These are phyloP conservation scores for Leucosticte australis DNA, from an alignment of 2,113 vertebrate species.

Conservation along the genomic window DNA sequence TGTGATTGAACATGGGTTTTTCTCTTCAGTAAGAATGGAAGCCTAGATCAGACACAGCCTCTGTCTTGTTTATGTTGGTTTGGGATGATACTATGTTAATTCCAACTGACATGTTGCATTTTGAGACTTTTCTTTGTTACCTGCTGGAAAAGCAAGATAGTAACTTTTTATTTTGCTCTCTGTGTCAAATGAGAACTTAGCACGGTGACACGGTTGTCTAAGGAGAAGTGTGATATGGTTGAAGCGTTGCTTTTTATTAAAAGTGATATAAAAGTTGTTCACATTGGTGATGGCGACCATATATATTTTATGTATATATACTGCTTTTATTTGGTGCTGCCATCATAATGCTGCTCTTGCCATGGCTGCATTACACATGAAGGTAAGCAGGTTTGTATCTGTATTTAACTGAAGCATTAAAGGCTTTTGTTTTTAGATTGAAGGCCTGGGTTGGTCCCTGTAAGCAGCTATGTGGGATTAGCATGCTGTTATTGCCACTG, in stretches of 20 bases:
- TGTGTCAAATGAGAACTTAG: not conserved
- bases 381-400: not conserved
- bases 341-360: not conserved
- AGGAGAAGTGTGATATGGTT: not conserved
- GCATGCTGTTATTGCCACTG: not conserved
- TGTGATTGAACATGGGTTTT: not conserved
- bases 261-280: not conserved
- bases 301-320: not conserved
- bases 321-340: not conserved
- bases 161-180: not conserved
- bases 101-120: not conserved
- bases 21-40: not conserved
- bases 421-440: not conserved
- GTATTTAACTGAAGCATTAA: not conserved
- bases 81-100: not conserved
- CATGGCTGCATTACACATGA: not conserved
- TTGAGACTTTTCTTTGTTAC: not conserved
- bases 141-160: not conserved
- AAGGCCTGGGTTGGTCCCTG: not conserved
- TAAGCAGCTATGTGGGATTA: not conserved
- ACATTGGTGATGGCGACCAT: not conserved
- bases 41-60: not conserved
- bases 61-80: not conserved
- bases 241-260: not conserved
- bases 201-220: rapidly evolving